Percentiles rank a stretch among this genome's conserved stretches.
These are phyloP conservation scores for Aphelenchoides besseyi DNA, from an alignment of 1,140 invertebrate species.

Conservation along the genomic window DNA sequence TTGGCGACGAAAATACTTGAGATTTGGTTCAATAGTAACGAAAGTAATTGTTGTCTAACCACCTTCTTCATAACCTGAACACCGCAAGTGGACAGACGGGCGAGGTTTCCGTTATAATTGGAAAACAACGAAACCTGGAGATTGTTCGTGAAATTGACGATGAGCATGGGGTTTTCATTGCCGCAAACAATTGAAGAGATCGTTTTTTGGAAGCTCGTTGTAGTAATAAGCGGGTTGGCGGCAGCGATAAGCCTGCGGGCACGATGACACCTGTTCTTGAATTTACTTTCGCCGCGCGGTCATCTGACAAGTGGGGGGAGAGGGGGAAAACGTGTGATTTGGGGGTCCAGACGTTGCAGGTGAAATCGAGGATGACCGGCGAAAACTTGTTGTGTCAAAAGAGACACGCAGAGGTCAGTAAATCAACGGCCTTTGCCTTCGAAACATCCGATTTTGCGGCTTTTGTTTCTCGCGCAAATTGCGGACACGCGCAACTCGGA, in stretches of 20 bases:
- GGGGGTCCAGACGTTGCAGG: no score
- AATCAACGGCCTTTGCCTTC: background rate
- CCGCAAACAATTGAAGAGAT: no score
- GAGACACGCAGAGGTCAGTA: background rate
- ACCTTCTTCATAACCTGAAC: no score
- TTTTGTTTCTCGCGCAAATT: background rate
- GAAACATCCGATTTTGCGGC: background rate
- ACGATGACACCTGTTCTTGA: background rate
- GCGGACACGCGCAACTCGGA: background rate
- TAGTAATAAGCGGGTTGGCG: background rate
- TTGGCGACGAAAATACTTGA: background rate
- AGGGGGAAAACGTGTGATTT: no score
- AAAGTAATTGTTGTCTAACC: no score
- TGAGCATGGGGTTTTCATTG: no score
- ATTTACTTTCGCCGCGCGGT: conserved; percentile 2
- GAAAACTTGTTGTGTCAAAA: background rate
- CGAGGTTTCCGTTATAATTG: background rate
- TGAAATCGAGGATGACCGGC: background rate
- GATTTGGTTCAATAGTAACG: background rate
- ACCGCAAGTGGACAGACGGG: no score
- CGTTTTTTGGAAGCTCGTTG: no score
- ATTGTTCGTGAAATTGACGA: no score
- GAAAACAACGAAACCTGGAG: no score
- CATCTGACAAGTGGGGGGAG: background rate
- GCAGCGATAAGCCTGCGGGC: background rate